These are phyloP conservation scores for Nephrotoma flavescens DNA, from an alignment of 2,888 invertebrate species.

Conservation along the genomic window DNA sequence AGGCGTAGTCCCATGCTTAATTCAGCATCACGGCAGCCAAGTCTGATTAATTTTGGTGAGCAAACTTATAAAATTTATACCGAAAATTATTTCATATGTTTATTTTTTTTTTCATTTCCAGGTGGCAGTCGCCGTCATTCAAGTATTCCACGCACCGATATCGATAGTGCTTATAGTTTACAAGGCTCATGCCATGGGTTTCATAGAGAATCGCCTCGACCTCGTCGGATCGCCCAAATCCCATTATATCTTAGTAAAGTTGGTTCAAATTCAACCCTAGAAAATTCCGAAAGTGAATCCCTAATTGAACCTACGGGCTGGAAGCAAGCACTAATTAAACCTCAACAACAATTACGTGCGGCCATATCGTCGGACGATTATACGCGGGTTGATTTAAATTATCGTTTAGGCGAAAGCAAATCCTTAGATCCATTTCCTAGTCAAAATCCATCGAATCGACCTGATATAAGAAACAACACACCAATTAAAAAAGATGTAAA, in stretches of 20 bases:
- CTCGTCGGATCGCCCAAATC: constrained; percentile 33
- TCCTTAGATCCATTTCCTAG: constrained; percentile 49
- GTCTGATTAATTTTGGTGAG: constrained; percentile 38
- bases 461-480: constrained; percentile 23
- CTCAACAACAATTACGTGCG: constrained; percentile 38
- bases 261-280: constrained; percentile 25
- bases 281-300: constrained; percentile 28
- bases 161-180: constrained; percentile 39
- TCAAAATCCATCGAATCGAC: constrained; percentile 21
- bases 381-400: constrained; percentile 12
- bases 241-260: constrained; percentile 37
- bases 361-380: constrained; percentile 23
- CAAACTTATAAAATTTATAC: not conserved
- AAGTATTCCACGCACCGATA: constrained; percentile 43
- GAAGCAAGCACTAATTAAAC: constrained; percentile 30
- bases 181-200: constrained; percentile 29
- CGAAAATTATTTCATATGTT: not conserved
- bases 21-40: constrained; percentile 63
- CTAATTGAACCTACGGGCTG: constrained; percentile 14
- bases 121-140: constrained; percentile 48
- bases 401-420: constrained; percentile 40
- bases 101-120: not conserved
- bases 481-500: constrained; percentile 16
- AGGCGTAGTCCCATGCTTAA: constrained; percentile 63
- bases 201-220: constrained; percentile 27